Base-by-base conservation (phyloP, 2,888 invertebrate genomes). In the Drosophila cracens region DNA sequence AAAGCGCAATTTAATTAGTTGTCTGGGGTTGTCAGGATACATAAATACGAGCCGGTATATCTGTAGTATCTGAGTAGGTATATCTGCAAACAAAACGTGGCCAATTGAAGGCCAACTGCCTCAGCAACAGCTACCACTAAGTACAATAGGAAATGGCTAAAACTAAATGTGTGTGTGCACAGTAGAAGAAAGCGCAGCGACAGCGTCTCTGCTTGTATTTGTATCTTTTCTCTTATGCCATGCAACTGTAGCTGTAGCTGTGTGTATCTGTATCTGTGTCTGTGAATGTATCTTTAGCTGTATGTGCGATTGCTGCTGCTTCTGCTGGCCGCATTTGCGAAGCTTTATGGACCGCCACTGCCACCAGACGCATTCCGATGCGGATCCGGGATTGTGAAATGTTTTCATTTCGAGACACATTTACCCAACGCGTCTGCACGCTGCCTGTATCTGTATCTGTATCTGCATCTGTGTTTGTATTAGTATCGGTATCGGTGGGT, bases 331-430 rank as follows among this genome's bases (percentile, higher is more conserved):
- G 82, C 71, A 77, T 74, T 79, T 69, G 80, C 67, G 59, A 66
- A 75, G 87, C 84, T 84, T 84, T 87, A 87, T 81, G 81, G 80
- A 77, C 70, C 73, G 68, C 65, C 69, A 63, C 57, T 67, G 53
- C 66, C 69, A 66, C 48, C 77, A 61, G 76, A 81, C 87, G 80
- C 90, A 90, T 91, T 91, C 91, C 90, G 78, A 81, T 80, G 90
- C 82, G 87, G 90, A 89, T 90, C 91, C 90, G 90, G 89, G 85
- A 90, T 88, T 87, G 90, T 89, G 88, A 90, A 91, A 91, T 87
- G 83, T 85, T 88, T 91, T 90, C 87, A 89, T 87, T 84, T 81
- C 82, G 81, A 86, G 87, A 83, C 79, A 85, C 86, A 79, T 82
- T 82, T 82, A 79, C 74, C 61, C 68, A 79, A 46, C 60, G 61